Conservation (phyloP, 2,113 vertebrate species). For the Clarias batrachus region DNA sequence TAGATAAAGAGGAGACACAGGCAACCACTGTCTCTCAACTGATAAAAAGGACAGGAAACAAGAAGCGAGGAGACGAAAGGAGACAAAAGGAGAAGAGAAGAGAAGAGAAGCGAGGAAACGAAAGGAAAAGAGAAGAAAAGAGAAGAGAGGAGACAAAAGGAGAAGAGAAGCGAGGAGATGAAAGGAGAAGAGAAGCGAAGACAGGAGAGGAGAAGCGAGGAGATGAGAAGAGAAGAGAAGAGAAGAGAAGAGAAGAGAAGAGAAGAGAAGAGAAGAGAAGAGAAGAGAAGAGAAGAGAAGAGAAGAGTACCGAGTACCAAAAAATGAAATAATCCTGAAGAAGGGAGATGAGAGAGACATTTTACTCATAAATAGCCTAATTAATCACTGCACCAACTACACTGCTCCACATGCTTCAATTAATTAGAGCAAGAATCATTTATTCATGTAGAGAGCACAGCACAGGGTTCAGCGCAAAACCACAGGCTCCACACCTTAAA, state of each 20-base stretch:
- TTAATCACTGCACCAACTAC: slow-evolving; percentile 55
- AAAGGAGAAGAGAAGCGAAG: not conserved
- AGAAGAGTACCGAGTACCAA: not conserved
- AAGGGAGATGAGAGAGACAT: slow-evolving; percentile 32
- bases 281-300: slow-evolving; percentile 16
- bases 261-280: not conserved
- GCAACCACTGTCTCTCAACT: not conserved
- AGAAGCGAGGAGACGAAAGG: not conserved
- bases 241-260: not conserved
- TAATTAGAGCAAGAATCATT: slow-evolving; percentile 54
- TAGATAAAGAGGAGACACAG: not conserved
- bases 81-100: no score
- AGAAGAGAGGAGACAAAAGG: no score
- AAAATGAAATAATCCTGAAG: slow-evolving; percentile 7
- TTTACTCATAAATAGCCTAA: slow-evolving; percentile 51
- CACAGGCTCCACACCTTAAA: slow-evolving; percentile 46
- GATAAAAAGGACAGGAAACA: not conserved
- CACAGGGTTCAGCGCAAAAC: slow-evolving; percentile 24
- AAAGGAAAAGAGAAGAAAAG: not conserved
- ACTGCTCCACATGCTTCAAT: slow-evolving; percentile 51
- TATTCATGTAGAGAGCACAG: slow-evolving; percentile 44
- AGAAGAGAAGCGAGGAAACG: not conserved
- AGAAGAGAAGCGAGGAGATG: not conserved
- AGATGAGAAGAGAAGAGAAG: no score
- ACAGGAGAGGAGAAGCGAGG: not conserved